Base-by-base conservation (phyloP, 2,888 invertebrate species). In the Plebejus argus region DNA sequence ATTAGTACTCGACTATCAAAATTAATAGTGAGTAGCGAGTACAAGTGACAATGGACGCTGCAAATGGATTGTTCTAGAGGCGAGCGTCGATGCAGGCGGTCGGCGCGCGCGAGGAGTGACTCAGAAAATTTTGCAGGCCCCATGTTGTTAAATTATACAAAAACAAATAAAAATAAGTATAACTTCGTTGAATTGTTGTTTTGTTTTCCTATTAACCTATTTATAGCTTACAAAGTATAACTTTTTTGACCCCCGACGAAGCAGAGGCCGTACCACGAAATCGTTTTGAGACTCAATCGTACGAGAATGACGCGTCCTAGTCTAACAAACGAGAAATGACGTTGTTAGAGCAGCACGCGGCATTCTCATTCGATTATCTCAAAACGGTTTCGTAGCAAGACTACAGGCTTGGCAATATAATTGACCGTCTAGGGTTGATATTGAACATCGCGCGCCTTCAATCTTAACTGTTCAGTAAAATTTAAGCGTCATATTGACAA, bases 141-240 rank as follows among this genome's bases (percentile, higher is more conserved):
- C 86, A 66, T 77, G 78, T 80, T 80, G 78, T 79, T 80, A 81
- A 81, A 83, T 80, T 81, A 77, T 82, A 79, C 82, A 81, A 85
- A 86, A 83, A 84, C 81, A 83, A 66, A 90, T 90, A 90, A 91
- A 91, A 89, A 91, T 90, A 89, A 91, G 90, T 87, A 91, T 91
- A 91, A 90, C 78, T 28, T 71, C 77, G 79, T 79, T 80, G n/a
- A 45, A 58, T n/a, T 72, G 10, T 56, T 70, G 70, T 78, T 78
- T 78, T 56, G 18, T 77, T 78, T 79, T 33, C 79, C 70, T 33
- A 53, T 53, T 18, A 75, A 61, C 28, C 28, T 12, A 28, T 28
- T 28, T 12, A 61, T 10, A 58, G 20, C n/a, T 66, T 15, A 66
- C 66, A 28, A 66, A 66, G 18, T 66, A 6, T 5, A 28, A 5